Evolutionary conservation across 2,797 vertebrate species (phyloP).

Genomic region (Mastacembelus armatus): DNA sequence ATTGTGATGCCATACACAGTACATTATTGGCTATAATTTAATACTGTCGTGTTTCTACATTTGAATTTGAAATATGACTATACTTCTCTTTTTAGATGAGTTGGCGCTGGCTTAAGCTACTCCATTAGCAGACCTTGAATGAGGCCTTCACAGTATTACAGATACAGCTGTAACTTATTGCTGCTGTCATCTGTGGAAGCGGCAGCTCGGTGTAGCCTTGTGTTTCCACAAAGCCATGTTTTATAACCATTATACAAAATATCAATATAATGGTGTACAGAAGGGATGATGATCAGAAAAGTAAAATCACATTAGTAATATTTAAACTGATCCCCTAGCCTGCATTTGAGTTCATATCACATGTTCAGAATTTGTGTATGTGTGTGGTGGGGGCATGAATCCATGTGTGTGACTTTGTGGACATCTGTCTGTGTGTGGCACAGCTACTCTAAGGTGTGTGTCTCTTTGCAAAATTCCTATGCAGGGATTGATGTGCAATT

Average conservation of each 20-base stretch:
- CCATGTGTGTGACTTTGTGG: constrained; percentile 37
- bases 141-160: constrained; percentile 59
- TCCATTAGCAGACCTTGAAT: constrained; percentile 75
- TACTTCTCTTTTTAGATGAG: constrained; percentile 74
- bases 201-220: constrained; percentile 27
- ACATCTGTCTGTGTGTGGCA: constrained; percentile 47
- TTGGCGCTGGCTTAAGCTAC: constrained; percentile 70
- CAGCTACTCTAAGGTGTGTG: constrained; percentile 54
- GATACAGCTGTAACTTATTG: constrained; percentile 68
- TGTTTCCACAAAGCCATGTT: constrained; percentile 34
- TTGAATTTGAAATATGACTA: constrained; percentile 71
- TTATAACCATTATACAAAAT: constrained; percentile 22
- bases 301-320: constrained; percentile 20
- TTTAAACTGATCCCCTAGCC: constrained; percentile 20
- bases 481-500: constrained; percentile 47
- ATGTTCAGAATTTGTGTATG: not conserved
- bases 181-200: constrained; percentile 54
- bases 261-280: not conserved
- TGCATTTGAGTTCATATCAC: not conserved
- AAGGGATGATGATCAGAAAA: constrained; percentile 1
- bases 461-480: constrained; percentile 57
- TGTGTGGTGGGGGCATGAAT: not conserved
- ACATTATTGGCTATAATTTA: constrained; percentile 69
- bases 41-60: constrained; percentile 66
- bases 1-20: constrained; percentile 51